Evolutionary conservation across 2,797 vertebrate genomes (phyloP).

Genomic region (Spinus olivaceus): DNA sequence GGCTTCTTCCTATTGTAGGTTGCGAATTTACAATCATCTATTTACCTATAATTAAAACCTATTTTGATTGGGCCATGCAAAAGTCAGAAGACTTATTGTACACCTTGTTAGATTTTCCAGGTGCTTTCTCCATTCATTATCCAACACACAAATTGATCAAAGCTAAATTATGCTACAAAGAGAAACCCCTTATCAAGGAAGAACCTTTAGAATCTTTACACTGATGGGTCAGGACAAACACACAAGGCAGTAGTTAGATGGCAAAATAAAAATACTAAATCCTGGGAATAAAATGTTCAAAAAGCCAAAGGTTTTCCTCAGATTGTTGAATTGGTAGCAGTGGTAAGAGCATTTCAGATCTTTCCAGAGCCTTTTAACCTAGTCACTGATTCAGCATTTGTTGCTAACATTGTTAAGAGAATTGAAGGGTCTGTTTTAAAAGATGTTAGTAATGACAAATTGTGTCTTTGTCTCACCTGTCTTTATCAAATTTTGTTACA

Average conservation of each 20-base stretch:
- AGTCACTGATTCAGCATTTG: neutral
- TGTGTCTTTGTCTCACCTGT: neutral
- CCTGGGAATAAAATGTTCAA: neutral
- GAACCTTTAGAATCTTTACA: neutral
- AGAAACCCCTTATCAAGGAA: neutral
- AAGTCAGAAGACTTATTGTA: neutral
- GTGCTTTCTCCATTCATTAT: neutral
- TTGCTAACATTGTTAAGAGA: neutral
- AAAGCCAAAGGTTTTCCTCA: neutral
- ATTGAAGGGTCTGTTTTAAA: neutral
- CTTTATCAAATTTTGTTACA: too few species aligned
- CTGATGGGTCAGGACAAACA: neutral
- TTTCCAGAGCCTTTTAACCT: neutral
- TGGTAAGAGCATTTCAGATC: neutral
- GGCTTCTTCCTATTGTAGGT: neutral
- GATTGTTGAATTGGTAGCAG: neutral
- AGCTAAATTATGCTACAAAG: neutral
- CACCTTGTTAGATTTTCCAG: neutral
- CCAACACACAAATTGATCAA: neutral
- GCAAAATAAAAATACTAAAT: neutral
- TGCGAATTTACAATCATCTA: neutral
- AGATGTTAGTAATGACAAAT: neutral
- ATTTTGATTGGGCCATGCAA: neutral
- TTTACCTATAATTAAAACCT: neutral
- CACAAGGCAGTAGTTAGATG: neutral